A percentile compares a stretch with the other conserved stretches of the same genome.
phyloP scores from a whole-genome alignment of 2,113 vertebrate genomes.

The Gallinago jamesoni region DNA sequence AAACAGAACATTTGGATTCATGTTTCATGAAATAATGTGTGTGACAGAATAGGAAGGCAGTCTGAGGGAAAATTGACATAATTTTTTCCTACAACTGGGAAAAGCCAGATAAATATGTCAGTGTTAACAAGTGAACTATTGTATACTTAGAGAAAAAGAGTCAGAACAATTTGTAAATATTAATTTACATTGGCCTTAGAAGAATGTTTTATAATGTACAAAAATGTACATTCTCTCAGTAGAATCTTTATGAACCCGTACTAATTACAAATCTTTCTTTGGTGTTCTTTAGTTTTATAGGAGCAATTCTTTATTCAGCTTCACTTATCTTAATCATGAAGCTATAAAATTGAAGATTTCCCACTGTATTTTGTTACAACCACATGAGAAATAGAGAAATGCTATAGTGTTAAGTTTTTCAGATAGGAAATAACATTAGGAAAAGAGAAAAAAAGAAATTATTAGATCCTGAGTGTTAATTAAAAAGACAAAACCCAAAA shows the following conservation, averaged over 20 bases:
- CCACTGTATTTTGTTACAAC: constrained; percentile 23
- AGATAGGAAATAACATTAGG: background rate
- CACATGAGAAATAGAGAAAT: background rate
- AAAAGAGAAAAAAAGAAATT: background rate
- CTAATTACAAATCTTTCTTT: background rate
- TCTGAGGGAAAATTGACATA: constrained; percentile 82
- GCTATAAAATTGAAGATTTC: background rate
- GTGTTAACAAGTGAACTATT: constrained; percentile 81
- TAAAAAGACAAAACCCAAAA: background rate
- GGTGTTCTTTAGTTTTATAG: background rate
- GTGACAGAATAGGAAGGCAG: constrained; percentile 83
- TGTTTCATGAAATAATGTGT: constrained; percentile 90
- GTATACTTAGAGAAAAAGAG: constrained; percentile 58
- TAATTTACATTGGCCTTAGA: constrained; percentile 52
- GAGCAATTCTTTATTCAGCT: background rate
- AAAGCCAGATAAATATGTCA: constrained; percentile 84
- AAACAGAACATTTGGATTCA: constrained; percentile 85
- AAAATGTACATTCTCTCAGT: background rate
- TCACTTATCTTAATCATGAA: background rate
- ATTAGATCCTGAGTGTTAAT: background rate
- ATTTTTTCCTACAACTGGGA: constrained; percentile 79
- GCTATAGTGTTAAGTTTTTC: background rate
- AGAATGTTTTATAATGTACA: constrained; percentile 21
- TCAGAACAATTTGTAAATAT: constrained; percentile 70
- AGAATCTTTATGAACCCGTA: background rate